phyloP scores from a whole-genome alignment of 2,797 vertebrate genomes.

The Delichon dasypus region DNA sequence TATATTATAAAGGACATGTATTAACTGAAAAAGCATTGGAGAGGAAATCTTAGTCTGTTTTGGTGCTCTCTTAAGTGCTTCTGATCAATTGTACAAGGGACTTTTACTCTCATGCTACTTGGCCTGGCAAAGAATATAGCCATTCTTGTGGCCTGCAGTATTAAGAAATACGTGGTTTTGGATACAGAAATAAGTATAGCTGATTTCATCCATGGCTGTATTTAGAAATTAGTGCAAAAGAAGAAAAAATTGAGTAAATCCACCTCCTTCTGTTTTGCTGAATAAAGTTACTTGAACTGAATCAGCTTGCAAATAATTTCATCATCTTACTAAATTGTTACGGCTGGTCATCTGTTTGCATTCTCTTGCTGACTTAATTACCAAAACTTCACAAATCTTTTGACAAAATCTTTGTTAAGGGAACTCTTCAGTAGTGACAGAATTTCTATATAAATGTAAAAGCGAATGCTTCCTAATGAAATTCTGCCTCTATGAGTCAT shows the following conservation, averaged over 20 bases:
- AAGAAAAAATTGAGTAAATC: background rate
- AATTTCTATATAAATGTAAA: background rate
- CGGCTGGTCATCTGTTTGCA: background rate
- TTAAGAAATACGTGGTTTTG: background rate
- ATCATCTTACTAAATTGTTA: background rate
- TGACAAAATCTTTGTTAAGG: background rate
- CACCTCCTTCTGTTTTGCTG: background rate
- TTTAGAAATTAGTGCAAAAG: background rate
- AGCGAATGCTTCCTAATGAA: background rate
- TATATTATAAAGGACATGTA: background rate
- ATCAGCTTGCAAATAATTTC: background rate
- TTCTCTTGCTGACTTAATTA: background rate
- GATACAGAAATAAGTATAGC: background rate
- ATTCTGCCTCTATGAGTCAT: background rate
- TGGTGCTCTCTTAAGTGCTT: background rate
- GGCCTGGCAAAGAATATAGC: background rate
- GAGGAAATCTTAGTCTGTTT: background rate
- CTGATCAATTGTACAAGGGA: background rate
- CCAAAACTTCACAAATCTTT: background rate
- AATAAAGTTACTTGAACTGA: background rate
- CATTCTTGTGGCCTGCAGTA: background rate
- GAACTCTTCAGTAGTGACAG: background rate
- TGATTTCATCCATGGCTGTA: background rate
- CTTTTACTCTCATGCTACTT: background rate
- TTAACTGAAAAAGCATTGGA: background rate